Evolutionary conservation across 2,888 invertebrate genomes (phyloP), one percentile per base, ranked within the genome.

Genomic region (Zele albiditarsus): DNA sequence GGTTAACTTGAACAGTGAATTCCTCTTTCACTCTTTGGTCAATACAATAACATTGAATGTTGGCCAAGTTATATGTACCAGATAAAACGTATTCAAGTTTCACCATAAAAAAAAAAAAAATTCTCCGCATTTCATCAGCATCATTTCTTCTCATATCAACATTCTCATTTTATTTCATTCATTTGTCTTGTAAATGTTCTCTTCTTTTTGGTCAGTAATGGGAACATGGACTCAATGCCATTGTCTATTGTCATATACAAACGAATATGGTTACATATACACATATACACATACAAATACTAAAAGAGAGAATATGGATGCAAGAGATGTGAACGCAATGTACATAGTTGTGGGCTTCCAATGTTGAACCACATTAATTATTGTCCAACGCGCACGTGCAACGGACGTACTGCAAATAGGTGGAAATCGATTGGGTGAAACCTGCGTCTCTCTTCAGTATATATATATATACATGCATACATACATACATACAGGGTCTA

Each of bases 351-450:
- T 38, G 27, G 49, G 49, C 46, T 67, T 38, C 49, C 42, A 65
- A 42, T 31, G 33, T 23, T 31, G 69, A 73, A 66, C 72, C 71
- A 70, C 76, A 78, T 80, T 82, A 82, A 83, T 83, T 83, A 80
- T 75, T 72, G 73, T 76, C 72, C 74, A 65, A 71, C 58, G 74
- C 69, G 77, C 80, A 78, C 80, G 78, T 78, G 77, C 80, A 73
- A 75, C 75, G 65, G 77, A 78, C 74, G 49, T 71, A 74, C 73
- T 75, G 67, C 72, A 66, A 78, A 75, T 71, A 68, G 76, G 71
- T 31, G 60, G 63, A 77, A 78, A 77, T 77, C 71, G 69, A 69
- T 69, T 23, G 31, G 38, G 10, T 16, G 25, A 38, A 63, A 12
- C 20, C n/a, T 63, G 33, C 33, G 33, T 31, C n/a, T 62, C 28